phyloP scores from a whole-genome alignment of 1,140 invertebrate species.

The Pantala flavescens region DNA sequence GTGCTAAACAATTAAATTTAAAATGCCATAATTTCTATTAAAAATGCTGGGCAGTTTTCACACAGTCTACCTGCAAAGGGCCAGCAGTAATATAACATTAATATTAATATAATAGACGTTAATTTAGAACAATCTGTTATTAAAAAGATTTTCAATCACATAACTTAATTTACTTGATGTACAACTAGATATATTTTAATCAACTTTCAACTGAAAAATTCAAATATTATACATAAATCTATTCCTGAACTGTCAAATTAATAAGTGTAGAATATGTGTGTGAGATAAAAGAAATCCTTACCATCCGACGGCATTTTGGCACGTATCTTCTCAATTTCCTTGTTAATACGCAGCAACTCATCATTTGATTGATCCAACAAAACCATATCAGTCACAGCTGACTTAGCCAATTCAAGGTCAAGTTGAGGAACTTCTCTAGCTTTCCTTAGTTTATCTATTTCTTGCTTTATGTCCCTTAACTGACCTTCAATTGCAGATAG shows the following conservation, averaged over 20 bases:
- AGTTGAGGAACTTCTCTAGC: conserved; percentile 44
- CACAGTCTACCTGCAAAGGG: no score
- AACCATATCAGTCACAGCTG: conserved; percentile 50
- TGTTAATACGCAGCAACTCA: conserved; percentile 40
- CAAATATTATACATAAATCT: background rate
- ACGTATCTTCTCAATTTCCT: conserved; percentile 35
- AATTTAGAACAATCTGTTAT: no score
- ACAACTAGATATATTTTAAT: no score
- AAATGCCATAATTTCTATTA: no score
- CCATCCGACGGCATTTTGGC: conserved; percentile 34
- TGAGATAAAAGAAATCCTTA: conserved; percentile 21
- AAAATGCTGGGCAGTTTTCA: no score
- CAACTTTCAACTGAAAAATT: background rate
- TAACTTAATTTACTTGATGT: no score
- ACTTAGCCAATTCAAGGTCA: conserved; percentile 44
- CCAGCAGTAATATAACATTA: no score
- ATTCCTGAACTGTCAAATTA: no score
- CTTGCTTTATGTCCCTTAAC: conserved; percentile 31
- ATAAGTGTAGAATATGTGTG: no score
- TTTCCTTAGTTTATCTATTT: conserved; percentile 38
- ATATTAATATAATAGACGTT: no score
- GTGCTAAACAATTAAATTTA: no score
- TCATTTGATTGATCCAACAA: conserved; percentile 50
- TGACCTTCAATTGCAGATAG: conserved; percentile 30
- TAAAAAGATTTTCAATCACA: no score